Conservation (phyloP, 2,113 vertebrate genomes). For the Heliornis fulica region DNA sequence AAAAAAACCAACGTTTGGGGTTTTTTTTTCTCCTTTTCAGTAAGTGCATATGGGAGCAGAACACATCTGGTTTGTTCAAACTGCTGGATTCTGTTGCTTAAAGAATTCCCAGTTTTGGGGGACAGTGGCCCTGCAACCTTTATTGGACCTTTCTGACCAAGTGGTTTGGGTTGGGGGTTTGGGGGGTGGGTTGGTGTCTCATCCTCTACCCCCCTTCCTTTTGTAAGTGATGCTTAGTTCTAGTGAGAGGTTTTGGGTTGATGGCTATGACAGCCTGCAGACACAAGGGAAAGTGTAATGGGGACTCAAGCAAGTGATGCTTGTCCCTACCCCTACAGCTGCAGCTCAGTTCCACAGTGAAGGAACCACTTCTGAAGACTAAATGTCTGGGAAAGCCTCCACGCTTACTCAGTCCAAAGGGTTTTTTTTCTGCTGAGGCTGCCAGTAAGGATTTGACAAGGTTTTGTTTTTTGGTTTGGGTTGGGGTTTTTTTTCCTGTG, state of each 20-base stretch:
- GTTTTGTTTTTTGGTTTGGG: not conserved
- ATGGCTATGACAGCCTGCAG: not conserved
- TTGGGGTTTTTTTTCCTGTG: not conserved
- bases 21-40: not conserved
- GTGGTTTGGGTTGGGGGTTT: not conserved
- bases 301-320: fast-evolving
- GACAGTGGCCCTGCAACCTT: not conserved
- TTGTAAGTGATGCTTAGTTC: not conserved
- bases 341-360: not conserved
- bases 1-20: not conserved
- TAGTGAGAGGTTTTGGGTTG: not conserved
- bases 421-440: not conserved
- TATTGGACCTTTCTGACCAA: not conserved
- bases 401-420: not conserved
- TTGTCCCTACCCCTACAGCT: not conserved
- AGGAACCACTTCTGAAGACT: not conserved
- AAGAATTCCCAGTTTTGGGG: not conserved
- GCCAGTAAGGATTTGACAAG: not conserved
- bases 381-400: not conserved
- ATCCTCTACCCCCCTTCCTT: not conserved
- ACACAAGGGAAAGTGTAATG: fast-evolving
- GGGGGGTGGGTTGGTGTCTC: too few relatives aligned
- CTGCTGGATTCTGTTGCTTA: not conserved
- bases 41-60: not conserved
- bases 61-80: not conserved